Evolutionary conservation across 2,113 vertebrate species (phyloP).

Genomic region (Nannobrachium achirus): DNA sequence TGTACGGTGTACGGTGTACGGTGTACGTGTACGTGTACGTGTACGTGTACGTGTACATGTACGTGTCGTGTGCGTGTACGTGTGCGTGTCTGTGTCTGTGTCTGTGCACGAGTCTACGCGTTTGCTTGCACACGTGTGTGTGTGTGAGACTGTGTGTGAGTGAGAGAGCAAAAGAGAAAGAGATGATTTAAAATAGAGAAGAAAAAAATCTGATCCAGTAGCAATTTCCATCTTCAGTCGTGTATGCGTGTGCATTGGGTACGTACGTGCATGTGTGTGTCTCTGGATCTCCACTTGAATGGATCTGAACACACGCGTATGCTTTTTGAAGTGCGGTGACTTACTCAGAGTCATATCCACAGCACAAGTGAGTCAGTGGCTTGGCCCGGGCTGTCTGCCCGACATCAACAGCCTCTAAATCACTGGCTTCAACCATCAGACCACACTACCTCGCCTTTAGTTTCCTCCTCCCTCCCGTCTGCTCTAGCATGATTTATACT

Average conservation of each 20-base stretch:
- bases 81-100: conserved; percentile 14
- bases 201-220: conserved; percentile 75
- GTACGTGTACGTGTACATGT: too few relatives aligned
- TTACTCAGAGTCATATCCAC: conserved; percentile 74
- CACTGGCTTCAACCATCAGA: conserved; percentile 75
- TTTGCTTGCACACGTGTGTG: too few relatives aligned
- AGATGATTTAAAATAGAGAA: background rate
- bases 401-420: conserved; percentile 82
- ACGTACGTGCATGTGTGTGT: conserved; percentile 7
- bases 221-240: conserved; percentile 70
- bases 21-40: conserved; percentile 3
- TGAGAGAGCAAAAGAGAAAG: conserved; percentile 47
- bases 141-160: background rate
- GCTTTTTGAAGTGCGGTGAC: conserved; percentile 78
- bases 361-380: conserved; percentile 72
- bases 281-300: conserved; percentile 77
- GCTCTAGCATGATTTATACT: background rate
- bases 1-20: too few relatives aligned
- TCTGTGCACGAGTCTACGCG: too few relatives aligned
- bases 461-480: conserved; percentile 55
- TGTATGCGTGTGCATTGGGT: background rate
- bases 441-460: conserved; percentile 76
- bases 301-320: conserved; percentile 78
- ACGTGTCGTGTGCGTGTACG: background rate
- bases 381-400: conserved; percentile 74